Base-by-base conservation (phyloP, 2,797 vertebrate genomes). In the Sebastes hubbsi region DNA sequence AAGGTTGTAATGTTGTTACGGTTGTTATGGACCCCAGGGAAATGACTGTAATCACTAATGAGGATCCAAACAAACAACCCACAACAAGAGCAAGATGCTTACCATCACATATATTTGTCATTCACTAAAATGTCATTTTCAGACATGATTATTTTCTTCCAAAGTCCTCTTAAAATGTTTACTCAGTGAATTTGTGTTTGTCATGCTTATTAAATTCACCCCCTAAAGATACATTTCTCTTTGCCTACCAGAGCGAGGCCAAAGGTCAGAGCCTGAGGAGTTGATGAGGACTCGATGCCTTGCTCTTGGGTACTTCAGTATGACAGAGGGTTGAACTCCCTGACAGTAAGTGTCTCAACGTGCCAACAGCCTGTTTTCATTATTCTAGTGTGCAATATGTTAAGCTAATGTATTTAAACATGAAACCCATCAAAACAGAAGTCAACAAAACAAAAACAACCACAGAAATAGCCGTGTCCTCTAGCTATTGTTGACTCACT, bases 351-450 rank as follows among this genome's bases (percentile, higher is more conserved):
- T 46, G 71, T 54, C 72, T 38, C 8, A 16, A 30, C 32, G 56
- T 49, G 24, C 24, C 24, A 24, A 24, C 24, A 77, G 65, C 63
- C 55, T 76, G 74, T 58, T 87, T 70, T 71, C 52, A 75, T 84
- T 80, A 61, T 9, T 7, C 27, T 5, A 12, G 67, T 12, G 46
- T 36, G 34, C 22, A 62, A 20, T 32, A 65, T 68, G 9, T 75
- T 60, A 63, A 60, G 32, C 16, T 75, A 42, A 64, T 80, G 29
- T 2, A 56, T 49, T 85, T 49, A 29, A 74, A 77, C 54, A 72
- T 59, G 36, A 83, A 81, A 70, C 27, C n/a, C 75, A 84, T 69
- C 74, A 78, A 81, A 87, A 86, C 84, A 89, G 87, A 80, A 90
- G 83, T 72, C 69, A 81, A 25, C 52, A 34, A 78, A 86, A 82